Evolutionary conservation across 2,797 vertebrate genomes (phyloP), one percentile per base, ranked within the genome.

Genomic region (Rhinogobio ventralis): DNA sequence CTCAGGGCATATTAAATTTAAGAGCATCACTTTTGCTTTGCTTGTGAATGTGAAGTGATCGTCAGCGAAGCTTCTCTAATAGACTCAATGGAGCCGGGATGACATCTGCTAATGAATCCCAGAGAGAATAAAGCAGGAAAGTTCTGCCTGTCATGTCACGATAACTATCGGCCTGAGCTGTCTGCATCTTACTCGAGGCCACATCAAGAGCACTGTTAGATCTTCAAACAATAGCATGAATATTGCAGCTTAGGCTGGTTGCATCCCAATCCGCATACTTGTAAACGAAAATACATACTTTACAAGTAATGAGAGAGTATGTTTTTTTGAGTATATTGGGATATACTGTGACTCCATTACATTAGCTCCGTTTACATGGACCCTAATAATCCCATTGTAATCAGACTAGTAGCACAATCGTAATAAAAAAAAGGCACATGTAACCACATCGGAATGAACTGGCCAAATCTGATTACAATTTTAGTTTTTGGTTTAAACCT

Each of bases 51-150:
- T 51, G 57, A 67, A 85, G 36, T 64, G 69, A 62, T 79, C 25
- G 49, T 73, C 76, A 85, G 77, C 45, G 84, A 64, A 51, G 68
- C 77, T 33, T 85, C 69, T 79, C 69, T 74, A 81, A 81, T 81
- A 79, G 77, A 67, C 78, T 74, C 57, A 80, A 55, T 9, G 71
- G 78, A 64, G n/a, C 45, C 20, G 62, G 49, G 30, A 74, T 85
- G 68, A 85, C 77, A 85, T 85, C 68, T 85, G 57, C 72, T 85
- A 80, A 85, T 72, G 68, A 85, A 71, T 85, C 55, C 83, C 77
- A 7, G 39, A 53, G 77, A 73, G 69, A 80, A 62, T 80, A 80
- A 53, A 85, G 77, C 55, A 67, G 68, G 71, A 85, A 69, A 79
- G 78, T 79, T 85, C 55, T 85, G 53, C 71, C 68, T 76, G 68